Conservation (phyloP, 2,797 vertebrate species). For the Cichlasoma orientale region DNA sequence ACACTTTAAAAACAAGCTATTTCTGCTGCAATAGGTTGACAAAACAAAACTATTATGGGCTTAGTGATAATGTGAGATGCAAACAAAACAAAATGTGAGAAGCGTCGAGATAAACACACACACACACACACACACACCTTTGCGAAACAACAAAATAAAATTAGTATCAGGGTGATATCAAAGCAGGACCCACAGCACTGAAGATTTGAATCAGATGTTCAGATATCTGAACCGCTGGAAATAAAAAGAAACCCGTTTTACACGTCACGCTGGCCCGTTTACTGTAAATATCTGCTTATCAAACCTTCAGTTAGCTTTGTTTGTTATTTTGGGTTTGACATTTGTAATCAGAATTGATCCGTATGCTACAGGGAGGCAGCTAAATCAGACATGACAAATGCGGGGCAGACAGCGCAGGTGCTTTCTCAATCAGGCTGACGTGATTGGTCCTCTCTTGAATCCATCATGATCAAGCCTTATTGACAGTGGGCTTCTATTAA, state of each 20-base stretch:
- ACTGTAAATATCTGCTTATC: conserved; percentile 63
- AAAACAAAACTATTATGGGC: conserved; percentile 1
- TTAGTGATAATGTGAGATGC: conserved; percentile 10
- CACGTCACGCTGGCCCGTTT: conserved; percentile 39
- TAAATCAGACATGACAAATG: conserved; percentile 78
- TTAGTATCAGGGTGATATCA: conserved; percentile 6
- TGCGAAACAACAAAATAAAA: conserved; percentile 16
- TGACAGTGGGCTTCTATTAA: conserved; percentile 70
- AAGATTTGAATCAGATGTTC: conserved; percentile 39
- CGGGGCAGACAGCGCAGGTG: conserved; percentile 72
- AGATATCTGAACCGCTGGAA: conserved; percentile 28
- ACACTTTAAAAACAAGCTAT: conserved; percentile 5
- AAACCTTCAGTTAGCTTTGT: conserved; percentile 60
- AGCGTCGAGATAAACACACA: not conserved
- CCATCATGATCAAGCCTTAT: conserved; percentile 77
- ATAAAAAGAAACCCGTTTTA: conserved; percentile 53
- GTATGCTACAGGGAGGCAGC: conserved; percentile 69
- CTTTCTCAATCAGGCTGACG: conserved; percentile 73
- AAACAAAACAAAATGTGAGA: conserved; percentile 10
- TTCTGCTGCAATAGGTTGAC: not conserved
- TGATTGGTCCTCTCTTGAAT: conserved; percentile 73
- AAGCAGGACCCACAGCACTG: not conserved
- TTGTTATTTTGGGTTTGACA: conserved; percentile 67
- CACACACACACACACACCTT: not conserved
- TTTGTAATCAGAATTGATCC: conserved; percentile 80